Conservation (phyloP, 2,888 invertebrate species). For the Chalcosyrphus nemorum region DNA sequence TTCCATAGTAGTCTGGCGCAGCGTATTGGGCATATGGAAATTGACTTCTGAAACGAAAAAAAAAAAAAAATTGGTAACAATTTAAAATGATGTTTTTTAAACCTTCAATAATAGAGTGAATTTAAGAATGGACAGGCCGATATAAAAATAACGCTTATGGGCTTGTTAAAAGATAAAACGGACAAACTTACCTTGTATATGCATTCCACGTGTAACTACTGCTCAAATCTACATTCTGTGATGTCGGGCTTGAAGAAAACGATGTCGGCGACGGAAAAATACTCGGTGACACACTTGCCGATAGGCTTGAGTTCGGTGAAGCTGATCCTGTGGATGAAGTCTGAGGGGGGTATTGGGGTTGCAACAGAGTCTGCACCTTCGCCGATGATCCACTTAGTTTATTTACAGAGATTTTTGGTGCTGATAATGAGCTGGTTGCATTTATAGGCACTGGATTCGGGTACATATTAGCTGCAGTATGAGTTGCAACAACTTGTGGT, state of each 20-base stretch:
- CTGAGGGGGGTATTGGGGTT: slow-evolving; percentile 81
- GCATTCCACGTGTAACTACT: slow-evolving; percentile 79
- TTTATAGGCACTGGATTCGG: slow-evolving; percentile 7
- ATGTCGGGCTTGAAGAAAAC: slow-evolving; percentile 79
- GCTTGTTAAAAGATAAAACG: neutral
- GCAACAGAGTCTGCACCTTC: slow-evolving; percentile 55
- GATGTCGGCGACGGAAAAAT: slow-evolving; percentile 80
- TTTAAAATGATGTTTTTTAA: no score
- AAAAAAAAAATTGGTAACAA: no score
- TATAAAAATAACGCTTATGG: no score
- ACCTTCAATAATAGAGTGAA: no score
- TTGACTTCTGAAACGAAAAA: slow-evolving; percentile 76
- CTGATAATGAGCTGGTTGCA: slow-evolving; percentile 16
- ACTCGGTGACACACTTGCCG: slow-evolving; percentile 81
- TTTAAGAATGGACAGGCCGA: neutral
- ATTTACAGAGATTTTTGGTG: slow-evolving; percentile 43
- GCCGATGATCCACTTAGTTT: slow-evolving; percentile 54
- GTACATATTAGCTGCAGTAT: slow-evolving; percentile 40
- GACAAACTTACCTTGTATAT: slow-evolving; percentile 78
- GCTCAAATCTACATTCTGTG: slow-evolving; percentile 74
- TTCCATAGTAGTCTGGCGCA: slow-evolving; percentile 80
- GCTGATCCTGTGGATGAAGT: slow-evolving; percentile 81
- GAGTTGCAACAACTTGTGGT: slow-evolving; percentile 24
- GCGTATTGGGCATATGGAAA: slow-evolving; percentile 81
- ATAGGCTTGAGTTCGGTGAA: slow-evolving; percentile 80